A percentile compares a stretch with the other conserved stretches of the same genome.
These are phyloP conservation scores for Podarcis muralis DNA, from an alignment of 2,113 vertebrate species.

Conservation along the genomic window DNA sequence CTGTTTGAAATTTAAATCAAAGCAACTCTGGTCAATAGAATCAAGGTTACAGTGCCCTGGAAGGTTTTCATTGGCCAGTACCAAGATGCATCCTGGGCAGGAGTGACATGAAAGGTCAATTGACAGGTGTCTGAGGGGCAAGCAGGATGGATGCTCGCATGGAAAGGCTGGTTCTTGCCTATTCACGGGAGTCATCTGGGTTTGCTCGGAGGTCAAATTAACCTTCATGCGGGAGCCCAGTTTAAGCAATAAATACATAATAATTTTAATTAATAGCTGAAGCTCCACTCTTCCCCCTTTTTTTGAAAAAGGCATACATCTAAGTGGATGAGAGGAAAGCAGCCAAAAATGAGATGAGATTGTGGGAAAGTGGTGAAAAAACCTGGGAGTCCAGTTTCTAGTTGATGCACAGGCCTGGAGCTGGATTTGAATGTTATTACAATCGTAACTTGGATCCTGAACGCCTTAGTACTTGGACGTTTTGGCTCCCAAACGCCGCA, in stretches of 20 bases:
- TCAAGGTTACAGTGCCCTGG: slow-evolving; percentile 61
- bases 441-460: not conserved
- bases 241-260: not conserved
- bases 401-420: not conserved
- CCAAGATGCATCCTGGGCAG: slow-evolving; percentile 39
- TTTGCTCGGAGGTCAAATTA: not conserved
- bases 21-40: slow-evolving; percentile 74
- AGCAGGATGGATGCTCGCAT: slow-evolving; percentile 1
- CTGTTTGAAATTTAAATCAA: slow-evolving; percentile 84
- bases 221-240: not conserved
- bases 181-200: not conserved
- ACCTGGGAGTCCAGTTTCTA: not conserved
- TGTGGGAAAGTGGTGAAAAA: not conserved
- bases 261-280: slow-evolving; percentile 1
- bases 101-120: slow-evolving; percentile 55
- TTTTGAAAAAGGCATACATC: not conserved
- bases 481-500: no score
- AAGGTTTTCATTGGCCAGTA: slow-evolving; percentile 53
- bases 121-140: slow-evolving; percentile 7
- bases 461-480: no score
- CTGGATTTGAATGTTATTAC: not conserved
- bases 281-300: not conserved
- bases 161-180: slow-evolving; percentile 1
- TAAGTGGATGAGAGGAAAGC: not conserved
- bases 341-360: not conserved